A percentile compares a stretch with the other conserved stretches of the same genome.
phyloP scores from a whole-genome alignment of 2,113 vertebrate genomes.

The Menidia beryllina region DNA sequence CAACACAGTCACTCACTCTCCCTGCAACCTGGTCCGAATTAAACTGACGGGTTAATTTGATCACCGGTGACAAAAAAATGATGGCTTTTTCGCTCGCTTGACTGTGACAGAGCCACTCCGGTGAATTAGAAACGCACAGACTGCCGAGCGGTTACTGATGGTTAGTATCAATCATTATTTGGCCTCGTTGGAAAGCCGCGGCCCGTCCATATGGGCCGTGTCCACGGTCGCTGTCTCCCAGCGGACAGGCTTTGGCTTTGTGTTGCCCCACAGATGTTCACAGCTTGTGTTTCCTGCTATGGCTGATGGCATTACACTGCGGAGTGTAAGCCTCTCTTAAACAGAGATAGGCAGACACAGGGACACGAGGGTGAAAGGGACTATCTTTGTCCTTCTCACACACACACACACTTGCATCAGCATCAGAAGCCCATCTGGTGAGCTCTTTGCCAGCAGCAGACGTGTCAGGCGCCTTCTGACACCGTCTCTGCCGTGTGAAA shows the following conservation, averaged over 20 bases:
- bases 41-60: conserved; percentile 52
- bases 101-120: conserved; percentile 46
- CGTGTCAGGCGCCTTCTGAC: conserved; percentile 43
- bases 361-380: conserved; percentile 15
- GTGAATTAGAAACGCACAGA: conserved; percentile 58
- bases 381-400: conserved; percentile 15
- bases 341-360: conserved; percentile 15
- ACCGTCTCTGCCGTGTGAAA: conserved; percentile 21
- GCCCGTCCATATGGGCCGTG: conserved; percentile 67
- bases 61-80: conserved; percentile 63
- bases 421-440: conserved; percentile 63
- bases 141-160: conserved; percentile 33
- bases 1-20: conserved; percentile 24
- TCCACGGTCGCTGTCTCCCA: conserved; percentile 67
- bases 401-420: neutral
- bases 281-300: conserved; percentile 55
- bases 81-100: conserved; percentile 68
- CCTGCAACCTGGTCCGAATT: conserved; percentile 43
- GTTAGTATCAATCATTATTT: conserved; percentile 77
- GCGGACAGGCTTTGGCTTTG: conserved; percentile 55
- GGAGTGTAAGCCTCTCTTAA: conserved; percentile 28
- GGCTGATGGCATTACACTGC: conserved; percentile 51
- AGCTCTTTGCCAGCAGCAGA: conserved; percentile 31
- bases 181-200: conserved; percentile 62
- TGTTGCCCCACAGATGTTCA: conserved; percentile 69